These are phyloP conservation scores for Bombus waltoni DNA, from an alignment of 1,140 invertebrate species.

Conservation along the genomic window DNA sequence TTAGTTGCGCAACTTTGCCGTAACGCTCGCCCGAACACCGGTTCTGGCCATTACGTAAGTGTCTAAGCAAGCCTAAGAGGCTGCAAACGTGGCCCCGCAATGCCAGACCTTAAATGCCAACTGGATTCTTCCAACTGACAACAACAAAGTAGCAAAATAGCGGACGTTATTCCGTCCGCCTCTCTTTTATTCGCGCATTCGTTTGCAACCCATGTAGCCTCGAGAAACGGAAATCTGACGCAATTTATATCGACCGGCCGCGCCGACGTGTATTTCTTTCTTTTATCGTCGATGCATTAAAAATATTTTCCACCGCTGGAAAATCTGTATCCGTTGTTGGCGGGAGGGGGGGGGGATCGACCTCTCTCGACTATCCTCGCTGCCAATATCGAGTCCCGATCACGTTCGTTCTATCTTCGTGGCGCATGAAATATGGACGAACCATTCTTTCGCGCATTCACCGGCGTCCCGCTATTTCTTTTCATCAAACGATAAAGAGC, in stretches of 20 bases:
- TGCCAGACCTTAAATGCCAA: conserved; percentile 39
- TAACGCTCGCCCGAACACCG: conserved; percentile 33
- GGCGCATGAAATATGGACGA: conserved; percentile 47
- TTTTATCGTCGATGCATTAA: neutral
- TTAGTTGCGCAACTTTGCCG: conserved; percentile 54
- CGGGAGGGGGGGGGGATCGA: neutral
- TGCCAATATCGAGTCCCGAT: neutral
- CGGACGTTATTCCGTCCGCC: no score
- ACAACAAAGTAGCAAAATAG: neutral
- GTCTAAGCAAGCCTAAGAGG: conserved; percentile 46
- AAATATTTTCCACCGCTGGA: neutral
- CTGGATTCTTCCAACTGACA: conserved; percentile 15
- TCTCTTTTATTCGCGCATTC: neutral
- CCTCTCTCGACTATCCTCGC: neutral
- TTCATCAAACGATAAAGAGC: conserved; percentile 15
- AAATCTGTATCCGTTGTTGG: neutral
- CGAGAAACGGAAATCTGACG: neutral
- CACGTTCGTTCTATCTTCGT: conserved; percentile 21
- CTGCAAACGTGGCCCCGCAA: conserved; percentile 17
- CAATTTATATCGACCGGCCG: neutral
- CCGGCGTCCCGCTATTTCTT: conserved; percentile 25
- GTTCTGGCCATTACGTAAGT: conserved; percentile 37
- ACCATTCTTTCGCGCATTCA: conserved; percentile 27
- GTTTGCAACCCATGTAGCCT: no score
- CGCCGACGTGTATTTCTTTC: neutral